Evolutionary conservation across 1,140 invertebrate genomes (phyloP), one percentile per base, ranked within the genome.

Genomic region (Eumaeus atala): DNA sequence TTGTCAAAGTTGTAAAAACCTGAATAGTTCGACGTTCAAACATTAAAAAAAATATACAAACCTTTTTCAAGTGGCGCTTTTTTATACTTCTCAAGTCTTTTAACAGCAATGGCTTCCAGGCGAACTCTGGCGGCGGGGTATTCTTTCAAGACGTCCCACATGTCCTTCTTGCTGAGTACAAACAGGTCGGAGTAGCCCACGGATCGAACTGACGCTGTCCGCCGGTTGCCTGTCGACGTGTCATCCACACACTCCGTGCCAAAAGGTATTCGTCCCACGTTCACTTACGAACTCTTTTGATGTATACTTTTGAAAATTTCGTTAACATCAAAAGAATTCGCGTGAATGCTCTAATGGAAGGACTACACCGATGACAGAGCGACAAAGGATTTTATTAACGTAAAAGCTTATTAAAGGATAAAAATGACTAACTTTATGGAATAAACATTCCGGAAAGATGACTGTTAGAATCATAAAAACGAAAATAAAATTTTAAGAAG

Each of bases 141-240:
- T 85, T 99, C 97, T 89, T 99, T 98, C 49, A 99, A 90, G 21
- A 99, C 98, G 85, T 99, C 98, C 98, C 98, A 99, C 93, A 99
- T 96, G 89, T 99, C 98, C 89, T 98, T 97, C 91, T 99, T 99
- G 77, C 95, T 97, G 49, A 99, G 92, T 67, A 98, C 97, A 89
- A 99, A 99, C 56, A 99, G 91, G 89, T 99, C 97, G 71, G 97
- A 98, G 89, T 99, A 99, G 60, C 98, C 97, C 47, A 99, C 97
- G 35, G 97, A 99, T 62, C 96, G 91, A 57, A 99, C 97, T 64
- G 95, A 97, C 56, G 97, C 97, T 84, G 97, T 98, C 83, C 97
- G 91, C 80, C 97, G 91, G 90, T 99, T 99, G 77, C 97, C 95
- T 96, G 90, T 79, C 81, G 72, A 80, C 81, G 77, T 82, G 75